Conservation (phyloP, 1,140 invertebrate genomes). For the Paraescarpia echinospica region DNA sequence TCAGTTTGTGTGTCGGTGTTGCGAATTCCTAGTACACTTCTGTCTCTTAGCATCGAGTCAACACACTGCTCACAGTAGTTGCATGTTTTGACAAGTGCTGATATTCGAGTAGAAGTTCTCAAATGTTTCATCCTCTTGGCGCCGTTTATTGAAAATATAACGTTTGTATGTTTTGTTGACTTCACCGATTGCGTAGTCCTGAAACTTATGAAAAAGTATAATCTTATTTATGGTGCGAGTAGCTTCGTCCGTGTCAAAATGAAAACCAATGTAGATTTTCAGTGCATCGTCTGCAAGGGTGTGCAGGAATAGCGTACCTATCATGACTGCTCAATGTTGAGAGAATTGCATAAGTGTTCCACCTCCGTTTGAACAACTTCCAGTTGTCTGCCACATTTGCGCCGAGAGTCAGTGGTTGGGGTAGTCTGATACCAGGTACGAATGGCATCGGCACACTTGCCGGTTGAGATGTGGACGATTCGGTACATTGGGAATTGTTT, state of each 20-base stretch:
- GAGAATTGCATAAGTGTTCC: neutral
- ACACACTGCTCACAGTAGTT: slow-evolving; percentile 16
- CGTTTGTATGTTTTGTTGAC: slow-evolving; percentile 12
- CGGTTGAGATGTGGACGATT: too few relatives aligned
- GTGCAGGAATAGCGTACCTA: neutral
- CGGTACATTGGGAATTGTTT: neutral
- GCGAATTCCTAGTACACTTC: slow-evolving; percentile 18
- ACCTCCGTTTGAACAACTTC: neutral
- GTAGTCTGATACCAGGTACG: neutral
- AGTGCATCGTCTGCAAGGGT: neutral
- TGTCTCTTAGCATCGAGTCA: neutral
- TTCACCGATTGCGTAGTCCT: slow-evolving; percentile 13
- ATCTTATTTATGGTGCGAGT: neutral
- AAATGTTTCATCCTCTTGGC: slow-evolving; percentile 15
- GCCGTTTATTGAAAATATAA: slow-evolving; percentile 15
- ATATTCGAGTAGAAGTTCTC: neutral
- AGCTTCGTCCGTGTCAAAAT: neutral
- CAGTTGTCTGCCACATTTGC: neutral
- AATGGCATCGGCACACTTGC: neutral
- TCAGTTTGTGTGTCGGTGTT: too few relatives aligned
- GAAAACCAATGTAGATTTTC: slow-evolving; percentile 4
- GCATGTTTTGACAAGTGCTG: neutral
- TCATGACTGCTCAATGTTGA: neutral
- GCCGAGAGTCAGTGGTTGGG: neutral
- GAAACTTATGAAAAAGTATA: neutral